Evolutionary conservation across 2,113 vertebrate species (phyloP), one percentile per base, ranked within the genome.

Genomic region (Dipodomys merriami): DNA sequence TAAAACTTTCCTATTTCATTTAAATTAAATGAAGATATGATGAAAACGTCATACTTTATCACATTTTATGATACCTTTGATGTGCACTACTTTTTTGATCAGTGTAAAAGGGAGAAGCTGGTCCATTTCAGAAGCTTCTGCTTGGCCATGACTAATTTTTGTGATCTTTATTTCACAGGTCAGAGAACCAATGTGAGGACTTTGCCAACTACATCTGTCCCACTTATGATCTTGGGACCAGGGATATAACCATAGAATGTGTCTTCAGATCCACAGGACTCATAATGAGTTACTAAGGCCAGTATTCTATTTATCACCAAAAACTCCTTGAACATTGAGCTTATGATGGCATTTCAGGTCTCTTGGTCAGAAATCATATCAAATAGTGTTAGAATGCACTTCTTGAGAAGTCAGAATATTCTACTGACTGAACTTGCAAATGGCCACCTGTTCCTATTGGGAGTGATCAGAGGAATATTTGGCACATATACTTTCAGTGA

Each of bases 11-110:
- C 49, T 11, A 27, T 27, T 29, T 16, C 18, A 86, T 79, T 69
- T 78, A 78, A 92, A 86, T 73, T 60, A 90, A 90, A 90, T 73
- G 68, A 89, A 90, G 74, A 53, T 20, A 33, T 35, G 27, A 81
- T 72, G 7, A 80, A 10, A 62, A 19, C 23, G 4, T 57, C 53
- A 57, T 57, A 81, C 23, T 16, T n/a, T 74, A 78, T 35, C 1
- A 88, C 62, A 62, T 83, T 65, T 91, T 44, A 78, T 33, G 25
- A 57, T 57, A 57, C 22, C 57, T 93, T 94, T 67, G 39, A 62
- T 87, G 46, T 71, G 78, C 27, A 86, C 88, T 57, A 67, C 62
- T 88, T 27, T 49, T 87, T 85, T 33, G 53, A 7, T 88, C 39
- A 71, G 12, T 64, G 15, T 7, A 93, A 60, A 90, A 69, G 4